These are phyloP conservation scores for Streblospio benedicti DNA, from an alignment of 1,140 invertebrate species.

Conservation along the genomic window DNA sequence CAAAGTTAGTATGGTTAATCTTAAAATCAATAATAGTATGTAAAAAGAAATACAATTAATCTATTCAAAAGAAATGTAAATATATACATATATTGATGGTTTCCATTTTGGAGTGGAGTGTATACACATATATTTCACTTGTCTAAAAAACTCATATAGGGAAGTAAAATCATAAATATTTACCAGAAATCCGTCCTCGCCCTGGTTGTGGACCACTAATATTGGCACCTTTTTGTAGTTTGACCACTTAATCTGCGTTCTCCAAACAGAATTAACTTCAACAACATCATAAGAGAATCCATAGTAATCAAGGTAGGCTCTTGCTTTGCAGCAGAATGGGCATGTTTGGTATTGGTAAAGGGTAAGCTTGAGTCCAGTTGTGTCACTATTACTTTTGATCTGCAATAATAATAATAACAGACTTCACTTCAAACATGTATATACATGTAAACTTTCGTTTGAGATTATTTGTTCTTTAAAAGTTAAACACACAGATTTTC, in stretches of 20 bases:
- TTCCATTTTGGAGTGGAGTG: no score
- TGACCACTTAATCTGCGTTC: slow-evolving; percentile 87
- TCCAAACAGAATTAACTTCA: slow-evolving; percentile 89
- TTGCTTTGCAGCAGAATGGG: slow-evolving; percentile 95
- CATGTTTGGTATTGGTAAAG: slow-evolving; percentile 95
- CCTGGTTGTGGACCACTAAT: slow-evolving; percentile 64
- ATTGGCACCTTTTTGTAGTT: slow-evolving; percentile 93
- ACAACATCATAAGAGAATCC: slow-evolving; percentile 91
- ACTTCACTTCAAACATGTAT: no score
- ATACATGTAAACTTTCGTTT: no score
- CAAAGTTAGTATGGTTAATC: no score
- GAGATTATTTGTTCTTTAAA: no score
- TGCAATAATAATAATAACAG: background rate
- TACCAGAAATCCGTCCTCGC: slow-evolving; percentile 47
- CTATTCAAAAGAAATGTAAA: no score
- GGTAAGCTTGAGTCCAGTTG: slow-evolving; percentile 68
- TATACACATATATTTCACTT: no score
- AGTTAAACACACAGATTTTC: no score
- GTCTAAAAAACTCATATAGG: no score
- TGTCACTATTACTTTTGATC: slow-evolving; percentile 49
- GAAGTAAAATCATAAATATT: slow-evolving; percentile 13
- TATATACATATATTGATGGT: no score
- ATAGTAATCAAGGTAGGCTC: slow-evolving; percentile 85
- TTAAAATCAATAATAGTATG: no score
- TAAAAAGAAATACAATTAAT: no score